Conservation (phyloP, 1,140 invertebrate species). For the Euglossa dilemma region DNA sequence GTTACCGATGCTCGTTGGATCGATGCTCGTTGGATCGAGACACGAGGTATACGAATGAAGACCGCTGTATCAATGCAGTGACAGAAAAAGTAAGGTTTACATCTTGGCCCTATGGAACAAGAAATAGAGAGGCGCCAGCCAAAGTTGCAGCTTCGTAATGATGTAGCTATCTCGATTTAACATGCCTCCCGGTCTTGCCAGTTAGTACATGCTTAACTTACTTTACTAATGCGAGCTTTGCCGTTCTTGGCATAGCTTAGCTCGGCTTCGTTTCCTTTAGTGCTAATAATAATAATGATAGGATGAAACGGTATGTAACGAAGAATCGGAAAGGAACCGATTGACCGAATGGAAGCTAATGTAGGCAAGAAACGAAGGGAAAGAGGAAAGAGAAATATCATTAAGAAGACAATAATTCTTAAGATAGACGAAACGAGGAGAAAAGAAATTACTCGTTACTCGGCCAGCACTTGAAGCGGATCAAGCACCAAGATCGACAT, state of each 20-base stretch:
- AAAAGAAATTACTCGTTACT: neutral
- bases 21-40: neutral
- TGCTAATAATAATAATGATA: conserved; percentile 13
- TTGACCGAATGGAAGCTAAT: neutral
- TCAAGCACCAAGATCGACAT: neutral
- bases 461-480: neutral
- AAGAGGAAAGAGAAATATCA: neutral
- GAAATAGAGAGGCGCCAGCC: conserved; percentile 43
- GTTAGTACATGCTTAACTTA: conserved; percentile 64
- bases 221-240: conserved; percentile 52
- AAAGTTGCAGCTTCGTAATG: conserved; percentile 62
- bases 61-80: conserved; percentile 22
- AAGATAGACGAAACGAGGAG: neutral
- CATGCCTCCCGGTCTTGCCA: conserved; percentile 58
- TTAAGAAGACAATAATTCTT: neutral
- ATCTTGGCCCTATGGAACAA: conserved; percentile 42
- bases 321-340: neutral
- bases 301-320: neutral
- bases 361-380: conserved; percentile 10
- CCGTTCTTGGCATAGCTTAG: conserved; percentile 58
- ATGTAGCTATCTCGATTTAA: conserved; percentile 70
- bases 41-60: conserved; percentile 1
- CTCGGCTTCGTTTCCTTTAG: conserved; percentile 19
- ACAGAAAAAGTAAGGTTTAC: conserved; percentile 46
- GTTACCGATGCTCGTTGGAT: too few species aligned